phyloP scores from a whole-genome alignment of 2,888 invertebrate species.

The Tholera decimalis region DNA sequence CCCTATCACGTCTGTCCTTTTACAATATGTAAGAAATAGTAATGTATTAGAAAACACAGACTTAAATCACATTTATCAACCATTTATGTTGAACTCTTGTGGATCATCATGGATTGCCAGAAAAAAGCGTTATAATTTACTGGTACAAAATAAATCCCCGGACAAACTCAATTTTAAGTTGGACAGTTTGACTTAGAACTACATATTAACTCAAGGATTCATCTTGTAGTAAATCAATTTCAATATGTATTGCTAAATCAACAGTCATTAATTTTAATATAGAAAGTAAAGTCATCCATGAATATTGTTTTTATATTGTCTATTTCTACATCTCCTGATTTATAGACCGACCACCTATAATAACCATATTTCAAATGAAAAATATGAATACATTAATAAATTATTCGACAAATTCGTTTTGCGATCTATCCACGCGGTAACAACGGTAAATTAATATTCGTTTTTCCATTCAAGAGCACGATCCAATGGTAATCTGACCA shows the following conservation, averaged over 20 bases:
- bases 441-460: slow-evolving; percentile 58
- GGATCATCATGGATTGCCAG: no score
- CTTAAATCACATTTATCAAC: no score
- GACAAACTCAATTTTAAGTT: no score
- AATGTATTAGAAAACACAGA: no score
- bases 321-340: slow-evolving; percentile 47
- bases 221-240: slow-evolving; percentile 1
- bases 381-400: slow-evolving; percentile 63
- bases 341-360: slow-evolving; percentile 46
- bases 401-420: slow-evolving; percentile 54
- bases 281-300: slow-evolving; percentile 29
- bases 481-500: slow-evolving; percentile 57
- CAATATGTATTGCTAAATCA: neutral
- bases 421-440: slow-evolving; percentile 48
- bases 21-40: no score
- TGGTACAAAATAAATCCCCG: no score
- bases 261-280: slow-evolving; percentile 9
- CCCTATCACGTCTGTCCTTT: no score
- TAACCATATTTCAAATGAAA: slow-evolving; percentile 59
- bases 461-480: slow-evolving; percentile 61
- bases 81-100: no score
- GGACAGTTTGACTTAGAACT: neutral
- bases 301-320: slow-evolving; percentile 32
- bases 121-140: no score
- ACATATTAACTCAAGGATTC: neutral